Percentiles rank a stretch among this genome's conserved stretches.
Conservation (phyloP, 2,888 invertebrate species). For the Esperia sulphurella region DNA sequence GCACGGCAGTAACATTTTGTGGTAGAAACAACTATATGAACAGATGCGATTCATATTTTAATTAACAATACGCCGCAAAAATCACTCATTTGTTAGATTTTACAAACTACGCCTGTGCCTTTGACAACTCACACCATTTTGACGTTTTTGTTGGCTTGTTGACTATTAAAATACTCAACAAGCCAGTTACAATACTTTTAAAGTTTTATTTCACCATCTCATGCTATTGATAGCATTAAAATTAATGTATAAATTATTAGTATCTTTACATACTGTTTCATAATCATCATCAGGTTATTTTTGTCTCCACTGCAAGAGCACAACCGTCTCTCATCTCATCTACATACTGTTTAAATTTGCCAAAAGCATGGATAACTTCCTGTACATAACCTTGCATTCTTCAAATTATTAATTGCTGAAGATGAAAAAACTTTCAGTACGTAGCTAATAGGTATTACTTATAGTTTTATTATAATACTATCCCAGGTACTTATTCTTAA, state of each 20-base stretch:
- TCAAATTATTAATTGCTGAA: too few species aligned
- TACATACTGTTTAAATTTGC: too few species aligned
- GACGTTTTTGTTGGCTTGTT: conserved; percentile 57
- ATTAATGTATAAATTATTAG: background rate
- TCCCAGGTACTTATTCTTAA: too few species aligned
- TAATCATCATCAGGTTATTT: too few species aligned
- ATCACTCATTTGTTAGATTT: conserved; percentile 60
- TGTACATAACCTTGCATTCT: background rate
- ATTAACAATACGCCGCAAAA: conserved; percentile 47
- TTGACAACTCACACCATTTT: conserved; percentile 77
- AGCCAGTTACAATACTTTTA: conserved; percentile 50
- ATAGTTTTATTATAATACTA: too few species aligned
- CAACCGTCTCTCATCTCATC: too few species aligned
- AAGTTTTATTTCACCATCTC: conserved; percentile 19
- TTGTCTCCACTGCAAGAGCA: too few species aligned
- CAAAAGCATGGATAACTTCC: background rate
- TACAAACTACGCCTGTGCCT: conserved; percentile 66
- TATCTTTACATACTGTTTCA: background rate
- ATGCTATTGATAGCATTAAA: conserved; percentile 10
- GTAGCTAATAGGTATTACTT: too few species aligned
- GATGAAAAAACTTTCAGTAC: too few species aligned
- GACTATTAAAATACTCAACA: conserved; percentile 27
- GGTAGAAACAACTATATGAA: conserved; percentile 39
- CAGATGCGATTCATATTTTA: conserved; percentile 52
- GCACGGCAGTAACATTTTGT: conserved; percentile 45